phyloP scores from a whole-genome alignment of 2,797 vertebrate species.

The Sebastes cheni region DNA sequence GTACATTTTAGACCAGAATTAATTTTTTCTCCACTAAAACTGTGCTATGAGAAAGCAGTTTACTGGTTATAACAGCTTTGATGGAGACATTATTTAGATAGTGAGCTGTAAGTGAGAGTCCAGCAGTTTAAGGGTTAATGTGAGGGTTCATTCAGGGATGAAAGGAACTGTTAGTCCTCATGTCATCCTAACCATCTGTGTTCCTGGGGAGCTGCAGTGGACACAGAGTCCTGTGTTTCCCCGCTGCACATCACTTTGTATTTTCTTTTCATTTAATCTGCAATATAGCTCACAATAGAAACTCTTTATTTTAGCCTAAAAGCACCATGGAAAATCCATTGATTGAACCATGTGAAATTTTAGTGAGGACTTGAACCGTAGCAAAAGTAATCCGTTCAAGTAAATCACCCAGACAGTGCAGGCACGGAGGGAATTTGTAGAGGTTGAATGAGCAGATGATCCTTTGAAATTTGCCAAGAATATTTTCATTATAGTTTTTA shows the following conservation, averaged over 20 bases:
- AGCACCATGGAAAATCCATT: conserved; percentile 41
- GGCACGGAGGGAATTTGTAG: conserved; percentile 16
- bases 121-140: conserved; percentile 38
- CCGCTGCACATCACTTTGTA: conserved; percentile 34
- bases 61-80: background rate
- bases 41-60: background rate
- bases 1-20: background rate
- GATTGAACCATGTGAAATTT: conserved; percentile 40
- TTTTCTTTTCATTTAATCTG: conserved; percentile 55
- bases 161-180: conserved; percentile 42
- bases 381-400: conserved; percentile 23
- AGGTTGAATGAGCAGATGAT: conserved; percentile 25
- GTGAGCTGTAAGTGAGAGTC: background rate
- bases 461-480: conserved; percentile 5
- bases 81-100: background rate
- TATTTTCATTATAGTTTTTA: conserved; percentile 1
- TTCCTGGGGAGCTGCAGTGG: conserved; percentile 30
- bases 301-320: conserved; percentile 20
- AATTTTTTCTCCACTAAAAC: background rate
- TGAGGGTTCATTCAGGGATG: conserved; percentile 29
- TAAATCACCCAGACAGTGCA: conserved; percentile 22
- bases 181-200: conserved; percentile 62
- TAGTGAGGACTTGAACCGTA: conserved; percentile 12
- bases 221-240: conserved; percentile 29
- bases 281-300: conserved; percentile 27